Conservation (phyloP, 2,797 vertebrate genomes). For the Potorous gilbertii region DNA sequence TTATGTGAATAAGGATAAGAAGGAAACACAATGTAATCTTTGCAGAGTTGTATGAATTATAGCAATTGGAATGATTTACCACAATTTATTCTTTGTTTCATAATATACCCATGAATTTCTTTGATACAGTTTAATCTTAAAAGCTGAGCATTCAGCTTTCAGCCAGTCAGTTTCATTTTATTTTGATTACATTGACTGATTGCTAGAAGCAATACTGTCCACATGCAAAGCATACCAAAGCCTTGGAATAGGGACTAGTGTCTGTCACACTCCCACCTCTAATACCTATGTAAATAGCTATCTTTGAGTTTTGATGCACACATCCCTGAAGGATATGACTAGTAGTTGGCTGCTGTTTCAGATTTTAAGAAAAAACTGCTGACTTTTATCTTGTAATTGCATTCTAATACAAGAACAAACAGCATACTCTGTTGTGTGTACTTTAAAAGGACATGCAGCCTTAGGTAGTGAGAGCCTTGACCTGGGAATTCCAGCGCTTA, state of each 20-base stretch:
- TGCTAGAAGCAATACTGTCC: constrained; percentile 6
- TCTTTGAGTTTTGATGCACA: not conserved
- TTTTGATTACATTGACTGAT: constrained; percentile 51
- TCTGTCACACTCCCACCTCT: not conserved
- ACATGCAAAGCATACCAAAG: not conserved
- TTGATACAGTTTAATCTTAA: constrained; percentile 60
- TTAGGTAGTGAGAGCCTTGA: not conserved
- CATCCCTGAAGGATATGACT: not conserved
- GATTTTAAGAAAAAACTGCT: not conserved
- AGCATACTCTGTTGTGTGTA: not conserved
- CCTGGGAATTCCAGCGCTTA: not conserved
- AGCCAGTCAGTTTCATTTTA: constrained; percentile 47
- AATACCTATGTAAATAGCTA: not conserved
- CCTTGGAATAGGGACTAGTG: not conserved
- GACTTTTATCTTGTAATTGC: not conserved
- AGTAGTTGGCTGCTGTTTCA: not conserved
- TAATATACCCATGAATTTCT: constrained; percentile 57
- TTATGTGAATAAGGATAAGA: constrained; percentile 69
- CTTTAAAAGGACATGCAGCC: not conserved
- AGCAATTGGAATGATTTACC: constrained; percentile 46
- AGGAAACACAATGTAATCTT: constrained; percentile 68
- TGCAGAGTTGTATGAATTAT: constrained; percentile 23
- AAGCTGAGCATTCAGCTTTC: constrained; percentile 16
- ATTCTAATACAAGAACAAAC: constrained; percentile 3
- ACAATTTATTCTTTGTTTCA: constrained; percentile 45